Evolutionary conservation across 1,140 invertebrate species (phyloP).

Genomic region (Apis dorsata): DNA sequence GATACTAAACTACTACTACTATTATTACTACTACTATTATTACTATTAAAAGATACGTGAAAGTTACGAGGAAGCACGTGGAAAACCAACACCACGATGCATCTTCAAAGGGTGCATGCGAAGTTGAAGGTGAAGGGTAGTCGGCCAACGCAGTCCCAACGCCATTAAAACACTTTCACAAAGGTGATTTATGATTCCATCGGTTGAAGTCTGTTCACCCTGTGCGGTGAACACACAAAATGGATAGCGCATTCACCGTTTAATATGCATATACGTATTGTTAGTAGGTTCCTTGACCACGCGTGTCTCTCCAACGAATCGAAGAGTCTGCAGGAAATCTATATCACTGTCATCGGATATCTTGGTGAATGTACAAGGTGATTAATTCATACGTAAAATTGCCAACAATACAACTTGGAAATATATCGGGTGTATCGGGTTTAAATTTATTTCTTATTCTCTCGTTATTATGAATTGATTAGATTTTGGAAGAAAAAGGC

Average conservation of each 20-base stretch:
- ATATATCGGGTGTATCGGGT: background rate
- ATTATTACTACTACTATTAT: too few relatives aligned
- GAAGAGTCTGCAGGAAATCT: constrained; percentile 4
- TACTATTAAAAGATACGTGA: background rate
- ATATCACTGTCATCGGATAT: constrained; percentile 1
- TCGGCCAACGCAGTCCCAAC: background rate
- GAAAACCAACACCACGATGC: background rate
- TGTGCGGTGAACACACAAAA: background rate
- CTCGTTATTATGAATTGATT: too few relatives aligned
- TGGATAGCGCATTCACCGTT: background rate
- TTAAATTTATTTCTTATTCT: too few relatives aligned
- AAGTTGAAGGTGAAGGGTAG: constrained; percentile 28
- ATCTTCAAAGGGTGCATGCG: constrained; percentile 6
- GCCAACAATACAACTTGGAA: background rate
- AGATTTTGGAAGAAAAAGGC: too few relatives aligned
- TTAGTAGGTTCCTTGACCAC: background rate
- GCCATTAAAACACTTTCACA: constrained; percentile 11
- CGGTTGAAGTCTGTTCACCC: constrained; percentile 6
- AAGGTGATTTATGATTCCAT: constrained; percentile 17
- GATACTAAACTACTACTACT: too few relatives aligned
- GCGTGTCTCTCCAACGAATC: background rate
- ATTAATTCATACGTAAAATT: background rate
- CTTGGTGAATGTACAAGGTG: background rate
- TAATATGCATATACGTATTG: background rate
- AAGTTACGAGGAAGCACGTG: background rate